Conservation (phyloP, 2,113 vertebrate species). For the Chlorodrepanis virens region DNA sequence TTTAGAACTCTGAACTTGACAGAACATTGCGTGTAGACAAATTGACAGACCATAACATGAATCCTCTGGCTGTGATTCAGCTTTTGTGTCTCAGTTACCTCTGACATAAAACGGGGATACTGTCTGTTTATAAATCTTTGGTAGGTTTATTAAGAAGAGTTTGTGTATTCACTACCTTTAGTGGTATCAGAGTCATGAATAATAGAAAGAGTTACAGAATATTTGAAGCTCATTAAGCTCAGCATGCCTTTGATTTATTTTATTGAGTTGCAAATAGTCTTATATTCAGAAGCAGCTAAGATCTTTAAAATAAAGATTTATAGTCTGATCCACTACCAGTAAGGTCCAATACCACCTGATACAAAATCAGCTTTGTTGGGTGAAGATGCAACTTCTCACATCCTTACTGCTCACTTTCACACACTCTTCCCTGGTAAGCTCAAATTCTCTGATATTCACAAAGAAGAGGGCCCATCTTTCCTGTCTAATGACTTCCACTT, state of each 20-base stretch:
- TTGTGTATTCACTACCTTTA: background rate
- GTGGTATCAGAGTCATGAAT: background rate
- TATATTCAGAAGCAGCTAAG: background rate
- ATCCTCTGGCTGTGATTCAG: background rate
- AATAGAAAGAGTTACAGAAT: background rate
- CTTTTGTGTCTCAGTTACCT: background rate
- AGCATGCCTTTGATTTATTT: background rate
- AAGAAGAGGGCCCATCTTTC: background rate
- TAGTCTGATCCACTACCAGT: background rate
- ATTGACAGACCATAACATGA: background rate
- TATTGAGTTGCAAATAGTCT: background rate
- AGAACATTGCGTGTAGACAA: background rate
- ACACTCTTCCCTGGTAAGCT: background rate
- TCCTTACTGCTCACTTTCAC: background rate
- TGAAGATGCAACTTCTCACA: background rate
- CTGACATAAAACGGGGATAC: background rate
- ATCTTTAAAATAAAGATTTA: background rate
- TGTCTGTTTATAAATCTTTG: background rate
- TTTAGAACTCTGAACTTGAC: background rate
- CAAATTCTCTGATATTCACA: background rate
- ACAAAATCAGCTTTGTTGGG: accelerated
- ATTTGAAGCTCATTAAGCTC: background rate
- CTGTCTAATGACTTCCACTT: background rate
- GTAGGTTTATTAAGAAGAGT: background rate
- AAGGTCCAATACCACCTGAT: background rate